Evolutionary conservation across 2,888 invertebrate genomes (phyloP), one percentile per base, ranked within the genome.

Genomic region (Argyresthia goedartella): DNA sequence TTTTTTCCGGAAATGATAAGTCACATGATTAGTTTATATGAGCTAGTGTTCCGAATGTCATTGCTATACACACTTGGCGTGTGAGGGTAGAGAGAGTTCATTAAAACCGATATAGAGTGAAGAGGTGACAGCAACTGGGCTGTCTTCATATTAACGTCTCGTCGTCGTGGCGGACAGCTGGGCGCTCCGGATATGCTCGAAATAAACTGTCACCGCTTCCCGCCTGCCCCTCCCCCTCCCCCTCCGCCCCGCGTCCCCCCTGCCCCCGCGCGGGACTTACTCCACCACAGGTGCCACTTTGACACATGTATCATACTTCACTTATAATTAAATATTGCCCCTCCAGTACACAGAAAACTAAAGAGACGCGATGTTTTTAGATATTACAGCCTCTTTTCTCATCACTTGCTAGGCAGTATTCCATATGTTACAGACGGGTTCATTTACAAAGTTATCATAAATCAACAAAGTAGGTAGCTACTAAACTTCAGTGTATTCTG

Each of bases 161-260:
- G 16, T 16, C 60, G 62, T 41, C 10, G 25, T 16, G 14, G 67
- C 56, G 76, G 80, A 76, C 85, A 82, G 82, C 81, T 80, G 81
- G 71, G 61, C 67, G 58, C 63, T 67, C 73, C 82, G 85, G 85
- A 85, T 79, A 78, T 69, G 68, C 77, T 71, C 70, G 70, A 80
- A 84, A 85, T 85, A 85, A 67, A 62, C 66, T 63, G 62, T 57
- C 55, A 59, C 56, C 57, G 48, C 51, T 50, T 45, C 51, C 54
- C 54, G 49, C 44, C 55, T 52, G 59, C 56, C 53, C 56, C 54
- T 51, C 46, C 52, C 47, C 51, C 46, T 51, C 45, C 54, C 52
- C 52, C 44, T 55, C 52, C 52, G 44, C 49, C 36, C 52, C 53
- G 52, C 49, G 50, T 50, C 46, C 52, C 42, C 55, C 50, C 52